Base-by-base conservation (phyloP, 1,140 invertebrate genomes). In the Drosophila nannoptera region DNA sequence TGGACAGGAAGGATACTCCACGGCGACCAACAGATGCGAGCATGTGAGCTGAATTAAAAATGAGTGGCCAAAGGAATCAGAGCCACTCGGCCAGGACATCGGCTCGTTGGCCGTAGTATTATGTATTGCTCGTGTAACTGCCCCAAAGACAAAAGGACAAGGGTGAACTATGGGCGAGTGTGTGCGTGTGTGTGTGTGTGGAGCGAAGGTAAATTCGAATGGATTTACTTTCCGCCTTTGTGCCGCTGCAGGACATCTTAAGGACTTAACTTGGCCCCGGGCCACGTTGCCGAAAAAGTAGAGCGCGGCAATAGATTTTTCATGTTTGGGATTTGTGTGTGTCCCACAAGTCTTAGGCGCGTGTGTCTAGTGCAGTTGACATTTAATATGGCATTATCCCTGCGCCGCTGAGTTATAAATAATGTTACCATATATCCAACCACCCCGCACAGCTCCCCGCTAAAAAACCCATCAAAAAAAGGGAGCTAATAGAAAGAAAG, bases 361-460 rank as follows among this genome's bases (percentile, higher is more conserved):
- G 58, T 62, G 65, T 62, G 69, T 84, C 81, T 86, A 80, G 76
- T 80, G 80, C 77, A 84, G 80, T 84, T 84, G 81, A 84, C 81
- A 84, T 83, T 83, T 83, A 83, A 83, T 83, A 83, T 80, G 73
- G 76, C 81, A 83, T 84, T 84, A 86, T 84, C 81, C 80, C 61
- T 86, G 81, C 76, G 76, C 64, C 80, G 73, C 81, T 84, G 77
- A 80, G 80, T 84, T 84, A 84, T 84, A 84, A 84, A 84, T 84
- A 84, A 84, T 84, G 81, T 86, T 84, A 71, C 81, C 62, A 67
- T 75, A 67, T 75, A 43, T 14, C 8, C 5, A n/a, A 6, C 42
- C 42, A 43, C 42, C 8, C 12, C 12, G n/a, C 42, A 2, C 8
- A 35, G 22, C 38, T 11, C 43, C 43, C 7, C 22, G 4, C 4